These are phyloP conservation scores for Pyralis farinalis DNA, from an alignment of 2,888 invertebrate genomes.

Conservation along the genomic window DNA sequence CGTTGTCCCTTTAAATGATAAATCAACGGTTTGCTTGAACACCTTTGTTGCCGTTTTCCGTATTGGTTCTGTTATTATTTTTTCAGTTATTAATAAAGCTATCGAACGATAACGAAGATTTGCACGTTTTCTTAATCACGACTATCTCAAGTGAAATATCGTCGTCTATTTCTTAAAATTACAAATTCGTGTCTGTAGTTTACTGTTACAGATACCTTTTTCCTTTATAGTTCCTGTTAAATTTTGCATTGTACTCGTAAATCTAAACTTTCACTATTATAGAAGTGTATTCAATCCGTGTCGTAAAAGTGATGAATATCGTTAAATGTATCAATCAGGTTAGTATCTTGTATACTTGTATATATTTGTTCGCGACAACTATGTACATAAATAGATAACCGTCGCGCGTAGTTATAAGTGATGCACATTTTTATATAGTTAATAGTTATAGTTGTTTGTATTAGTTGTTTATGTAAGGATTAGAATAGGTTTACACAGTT, in stretches of 20 bases:
- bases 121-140: slow-evolving; percentile 19
- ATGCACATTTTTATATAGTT: too few species aligned
- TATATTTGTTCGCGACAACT: too few species aligned
- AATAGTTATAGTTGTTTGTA: too few species aligned
- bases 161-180: slow-evolving; percentile 28
- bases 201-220: slow-evolving; percentile 17
- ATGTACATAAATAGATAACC: too few species aligned
- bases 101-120: too few species aligned
- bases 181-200: slow-evolving; percentile 29
- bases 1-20: too few species aligned
- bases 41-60: slow-evolving; percentile 17
- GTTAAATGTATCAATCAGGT: slow-evolving; percentile 11
- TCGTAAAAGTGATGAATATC: slow-evolving; percentile 9
- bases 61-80: too few species aligned
- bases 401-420: too few species aligned
- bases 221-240: slow-evolving; percentile 22
- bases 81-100: too few species aligned
- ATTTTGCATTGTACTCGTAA: slow-evolving; percentile 30
- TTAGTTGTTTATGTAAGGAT: too few species aligned
- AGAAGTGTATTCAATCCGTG: slow-evolving; percentile 6
- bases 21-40: too few species aligned
- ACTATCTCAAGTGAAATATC: slow-evolving; percentile 33
- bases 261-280: slow-evolving; percentile 31
- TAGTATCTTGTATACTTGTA: slow-evolving; percentile 1
- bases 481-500: too few species aligned